These are phyloP conservation scores for Netelia inedita DNA, from an alignment of 2,888 invertebrate genomes.

Conservation along the genomic window DNA sequence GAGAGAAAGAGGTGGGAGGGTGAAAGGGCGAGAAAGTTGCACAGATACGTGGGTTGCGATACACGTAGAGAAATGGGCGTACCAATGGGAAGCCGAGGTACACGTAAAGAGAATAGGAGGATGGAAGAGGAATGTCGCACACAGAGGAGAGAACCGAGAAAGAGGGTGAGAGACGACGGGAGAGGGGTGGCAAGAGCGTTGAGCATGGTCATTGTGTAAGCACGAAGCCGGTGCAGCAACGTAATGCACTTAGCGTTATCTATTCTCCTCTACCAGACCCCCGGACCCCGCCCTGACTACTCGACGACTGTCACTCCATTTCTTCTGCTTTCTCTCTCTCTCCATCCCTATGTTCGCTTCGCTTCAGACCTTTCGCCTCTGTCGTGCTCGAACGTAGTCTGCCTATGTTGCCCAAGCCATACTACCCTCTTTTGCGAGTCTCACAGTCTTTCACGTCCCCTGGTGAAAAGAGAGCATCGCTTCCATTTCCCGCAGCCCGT, in stretches of 20 bases:
- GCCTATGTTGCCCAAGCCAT: constrained; percentile 26
- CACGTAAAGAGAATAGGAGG: neutral
- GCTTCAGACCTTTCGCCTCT: constrained; percentile 43
- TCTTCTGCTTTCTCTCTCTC: constrained; percentile 58
- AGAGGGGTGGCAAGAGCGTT: constrained; percentile 37
- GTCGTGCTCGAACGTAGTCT: constrained; percentile 43
- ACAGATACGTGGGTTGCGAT: constrained; percentile 10
- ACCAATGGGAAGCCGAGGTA: constrained; percentile 9
- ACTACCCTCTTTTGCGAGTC: constrained; percentile 46
- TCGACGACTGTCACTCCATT: constrained; percentile 73
- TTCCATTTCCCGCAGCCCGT: neutral
- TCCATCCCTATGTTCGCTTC: constrained; percentile 22
- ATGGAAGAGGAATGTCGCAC: neutral
- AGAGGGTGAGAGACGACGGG: neutral
- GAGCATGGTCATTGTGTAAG: constrained; percentile 72
- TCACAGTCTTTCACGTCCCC: constrained; percentile 54
- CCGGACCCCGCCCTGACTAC: constrained; percentile 60
- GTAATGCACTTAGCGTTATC: constrained; percentile 78
- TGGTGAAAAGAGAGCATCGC: constrained; percentile 25
- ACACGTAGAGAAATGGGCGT: constrained; percentile 33
- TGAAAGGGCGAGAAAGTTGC: no score
- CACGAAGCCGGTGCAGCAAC: constrained; percentile 70
- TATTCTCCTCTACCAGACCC: constrained; percentile 61
- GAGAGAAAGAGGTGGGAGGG: constrained; percentile 2
- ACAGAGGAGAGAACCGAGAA: neutral